Percentiles rank a stretch among this genome's conserved stretches.
These are phyloP conservation scores for Leuciscus waleckii DNA, from an alignment of 2,797 vertebrate species.

Conservation along the genomic window DNA sequence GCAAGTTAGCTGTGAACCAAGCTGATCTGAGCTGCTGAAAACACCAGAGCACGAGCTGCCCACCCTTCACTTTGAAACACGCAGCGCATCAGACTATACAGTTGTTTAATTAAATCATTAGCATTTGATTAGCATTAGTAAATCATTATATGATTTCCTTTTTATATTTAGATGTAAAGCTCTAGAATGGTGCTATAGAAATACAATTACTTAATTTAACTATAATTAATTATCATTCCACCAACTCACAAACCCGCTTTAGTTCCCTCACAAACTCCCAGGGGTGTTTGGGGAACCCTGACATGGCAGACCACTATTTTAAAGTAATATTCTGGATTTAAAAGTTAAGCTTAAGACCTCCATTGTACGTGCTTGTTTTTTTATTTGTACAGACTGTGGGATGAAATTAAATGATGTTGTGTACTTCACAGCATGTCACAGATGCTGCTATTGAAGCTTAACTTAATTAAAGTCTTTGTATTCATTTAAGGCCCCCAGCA, in stretches of 20 bases:
- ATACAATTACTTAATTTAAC: background rate
- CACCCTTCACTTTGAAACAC: background rate
- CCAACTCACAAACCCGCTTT: background rate
- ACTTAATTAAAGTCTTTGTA: background rate
- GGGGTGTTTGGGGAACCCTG: background rate
- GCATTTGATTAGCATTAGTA: background rate
- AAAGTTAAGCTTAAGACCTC: background rate
- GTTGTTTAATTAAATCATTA: background rate
- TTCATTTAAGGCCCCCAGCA: background rate
- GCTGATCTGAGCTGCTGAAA: background rate
- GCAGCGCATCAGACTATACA: background rate
- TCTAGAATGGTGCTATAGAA: background rate
- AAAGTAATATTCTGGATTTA: background rate
- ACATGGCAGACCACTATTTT: background rate
- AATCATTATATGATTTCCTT: background rate
- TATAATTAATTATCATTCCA: background rate
- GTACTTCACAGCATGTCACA: background rate
- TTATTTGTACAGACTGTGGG: background rate
- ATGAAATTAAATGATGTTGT: background rate
- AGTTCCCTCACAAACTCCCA: background rate
- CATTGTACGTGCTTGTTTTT: background rate
- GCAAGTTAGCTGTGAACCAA: background rate
- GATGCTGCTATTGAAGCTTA: slow-evolving; percentile 9
- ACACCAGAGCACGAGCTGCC: background rate
- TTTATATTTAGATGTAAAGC: background rate